Percentiles rank a stretch among this genome's conserved stretches.
Conservation (phyloP, 2,113 vertebrate species). For the Petroica traversi region DNA sequence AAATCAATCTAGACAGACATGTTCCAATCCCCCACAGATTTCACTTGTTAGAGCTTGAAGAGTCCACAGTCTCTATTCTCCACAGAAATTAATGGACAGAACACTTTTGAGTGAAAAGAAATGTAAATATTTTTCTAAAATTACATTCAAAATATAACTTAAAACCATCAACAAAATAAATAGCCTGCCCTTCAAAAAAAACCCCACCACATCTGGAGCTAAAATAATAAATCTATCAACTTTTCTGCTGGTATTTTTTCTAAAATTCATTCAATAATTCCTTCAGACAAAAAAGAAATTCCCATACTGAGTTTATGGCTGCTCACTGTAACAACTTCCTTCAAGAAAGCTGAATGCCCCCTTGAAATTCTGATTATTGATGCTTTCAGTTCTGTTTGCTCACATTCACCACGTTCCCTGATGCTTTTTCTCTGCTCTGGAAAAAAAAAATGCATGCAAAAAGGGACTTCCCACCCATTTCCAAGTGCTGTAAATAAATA, state of each 20-base stretch:
- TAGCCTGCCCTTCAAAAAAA: neutral
- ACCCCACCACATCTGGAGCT: neutral
- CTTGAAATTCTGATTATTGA: neutral
- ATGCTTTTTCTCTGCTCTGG: neutral
- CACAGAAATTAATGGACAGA: neutral
- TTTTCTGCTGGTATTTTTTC: neutral
- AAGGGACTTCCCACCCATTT: neutral
- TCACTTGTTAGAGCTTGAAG: neutral
- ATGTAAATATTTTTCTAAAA: neutral
- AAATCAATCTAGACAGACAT: neutral
- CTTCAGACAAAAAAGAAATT: neutral
- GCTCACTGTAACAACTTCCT: neutral
- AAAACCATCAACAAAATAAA: neutral
- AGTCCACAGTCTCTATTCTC: neutral
- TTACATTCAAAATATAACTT: neutral
- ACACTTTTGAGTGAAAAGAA: neutral
- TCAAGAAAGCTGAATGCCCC: neutral
- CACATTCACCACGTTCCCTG: fast-evolving
- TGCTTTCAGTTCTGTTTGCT: neutral
- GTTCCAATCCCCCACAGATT: neutral
- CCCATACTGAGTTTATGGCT: neutral
- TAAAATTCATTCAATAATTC: neutral
- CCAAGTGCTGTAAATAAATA: neutral
- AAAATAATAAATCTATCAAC: neutral
- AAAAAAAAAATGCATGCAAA: neutral